Conservation (phyloP, 2,113 vertebrate species). For the Chamaea fasciata region DNA sequence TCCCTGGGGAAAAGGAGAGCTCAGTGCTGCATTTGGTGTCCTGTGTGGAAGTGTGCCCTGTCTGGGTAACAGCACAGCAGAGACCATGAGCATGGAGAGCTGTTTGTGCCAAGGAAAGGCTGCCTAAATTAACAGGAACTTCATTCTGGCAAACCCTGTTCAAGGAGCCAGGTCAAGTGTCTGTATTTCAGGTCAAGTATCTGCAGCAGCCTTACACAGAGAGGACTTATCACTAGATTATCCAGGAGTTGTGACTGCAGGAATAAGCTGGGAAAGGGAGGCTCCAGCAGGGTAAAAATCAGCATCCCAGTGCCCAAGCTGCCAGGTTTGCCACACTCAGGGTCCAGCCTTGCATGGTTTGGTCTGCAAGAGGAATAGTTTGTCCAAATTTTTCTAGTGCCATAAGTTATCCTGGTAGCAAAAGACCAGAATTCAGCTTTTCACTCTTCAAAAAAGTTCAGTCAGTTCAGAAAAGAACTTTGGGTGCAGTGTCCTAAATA, state of each 20-base stretch:
- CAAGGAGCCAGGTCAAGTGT: not conserved
- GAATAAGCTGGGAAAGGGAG: not conserved
- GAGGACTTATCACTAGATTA: not conserved
- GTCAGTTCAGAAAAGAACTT: not conserved
- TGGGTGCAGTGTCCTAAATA: not conserved
- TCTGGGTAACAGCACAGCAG: not conserved
- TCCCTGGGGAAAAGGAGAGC: not conserved
- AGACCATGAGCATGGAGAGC: accelerated
- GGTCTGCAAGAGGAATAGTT: not conserved
- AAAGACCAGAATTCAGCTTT: not conserved
- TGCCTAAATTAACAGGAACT: not conserved
- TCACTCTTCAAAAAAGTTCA: not conserved
- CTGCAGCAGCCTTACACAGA: not conserved
- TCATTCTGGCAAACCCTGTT: not conserved
- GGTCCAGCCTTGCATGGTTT: not conserved
- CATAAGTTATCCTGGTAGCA: not conserved
- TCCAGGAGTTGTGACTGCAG: not conserved
- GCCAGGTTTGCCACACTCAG: not conserved
- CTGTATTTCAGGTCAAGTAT: not conserved
- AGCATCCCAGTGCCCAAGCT: not conserved
- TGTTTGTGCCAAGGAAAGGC: not conserved
- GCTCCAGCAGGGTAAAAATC: not conserved
- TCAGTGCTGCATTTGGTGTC: not conserved
- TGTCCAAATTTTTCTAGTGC: not conserved
- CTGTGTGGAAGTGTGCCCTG: not conserved